Evolutionary conservation across 1,140 invertebrate species (phyloP), one percentile per base, ranked within the genome.

Genomic region (Tribolium castaneum): DNA sequence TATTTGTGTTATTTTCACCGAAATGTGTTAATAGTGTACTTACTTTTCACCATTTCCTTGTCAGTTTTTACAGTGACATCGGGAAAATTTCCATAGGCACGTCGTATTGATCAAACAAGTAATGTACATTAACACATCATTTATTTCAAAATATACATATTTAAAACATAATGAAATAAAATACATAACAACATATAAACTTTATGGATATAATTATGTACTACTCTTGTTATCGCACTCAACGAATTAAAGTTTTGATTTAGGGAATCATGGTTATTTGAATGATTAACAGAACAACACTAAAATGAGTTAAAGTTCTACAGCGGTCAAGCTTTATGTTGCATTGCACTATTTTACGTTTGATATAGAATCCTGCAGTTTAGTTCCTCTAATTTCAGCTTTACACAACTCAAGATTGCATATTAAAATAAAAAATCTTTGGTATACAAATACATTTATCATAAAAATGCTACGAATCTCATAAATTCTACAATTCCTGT

Each of bases 21-120:
- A 34, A 9, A 30, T 22, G 7, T 30, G 12, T 66, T 66, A 25
- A 7, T 25, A 30, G 22, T 34, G 3, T 25, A 30, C 72, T 35
- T 75, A 75, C 72, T 75, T 45, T 12, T 56, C 6, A 75, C 72
- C 72, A 75, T 75, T 70, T 62, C 19, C n/a, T 54, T 73, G 19
- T 25, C 22, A 39, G 13, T 62, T 12, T 19, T 9, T 25, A 19
- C 52, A 52, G 7, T 59, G 54, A 59, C 54, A 66, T 45, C 9
- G 25, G 5, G 22, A 14, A 5, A 13, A 66, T 6, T 35, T 13
- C 59, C 14, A 66, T 35, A 13, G 59, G 13, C 35, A 35, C 54
- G 30, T 7, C 13, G 25, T 13, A 66, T 66, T 35, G 59, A 66
- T 66, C 10, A 66, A 66, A 66, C 59, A 45, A 10, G 9, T 7